phyloP scores from a whole-genome alignment of 2,113 vertebrate genomes.

The Tachysurus fulvidraco region DNA sequence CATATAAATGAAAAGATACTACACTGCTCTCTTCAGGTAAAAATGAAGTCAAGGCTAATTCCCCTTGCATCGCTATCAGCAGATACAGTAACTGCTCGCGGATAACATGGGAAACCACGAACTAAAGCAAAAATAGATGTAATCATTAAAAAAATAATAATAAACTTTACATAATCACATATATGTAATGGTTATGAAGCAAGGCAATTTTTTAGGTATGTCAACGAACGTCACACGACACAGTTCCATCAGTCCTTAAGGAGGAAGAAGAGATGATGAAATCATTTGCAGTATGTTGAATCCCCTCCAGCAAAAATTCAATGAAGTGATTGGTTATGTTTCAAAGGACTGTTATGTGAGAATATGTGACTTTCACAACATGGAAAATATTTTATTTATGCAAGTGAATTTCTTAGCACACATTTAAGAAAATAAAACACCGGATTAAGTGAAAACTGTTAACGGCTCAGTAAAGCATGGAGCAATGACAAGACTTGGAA shows the following conservation, averaged over 20 bases:
- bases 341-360: not conserved
- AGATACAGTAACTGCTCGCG: not conserved
- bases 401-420: not conserved
- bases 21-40: not conserved
- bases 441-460: not conserved
- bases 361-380: not conserved
- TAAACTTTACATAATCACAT: not conserved
- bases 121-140: not conserved
- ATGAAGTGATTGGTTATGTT: slow-evolving; percentile 24
- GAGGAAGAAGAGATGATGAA: slow-evolving; percentile 18
- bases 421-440: not conserved
- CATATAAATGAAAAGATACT: not conserved
- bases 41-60: not conserved
- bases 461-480: not conserved
- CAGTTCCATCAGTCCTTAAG: slow-evolving; percentile 45
- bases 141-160: not conserved
- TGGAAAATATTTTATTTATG: not conserved
- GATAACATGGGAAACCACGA: not conserved
- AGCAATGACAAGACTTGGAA: not conserved
- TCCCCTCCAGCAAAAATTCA: slow-evolving; percentile 13
- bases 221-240: slow-evolving; percentile 35
- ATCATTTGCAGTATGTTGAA: slow-evolving; percentile 29
- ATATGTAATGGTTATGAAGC: not conserved
- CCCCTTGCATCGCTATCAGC: not conserved
- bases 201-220: slow-evolving; percentile 28